Percentiles rank a stretch among this genome's conserved stretches.
Evolutionary conservation across 1,140 invertebrate genomes (phyloP).

Genomic region (Bombus pascuorum): DNA sequence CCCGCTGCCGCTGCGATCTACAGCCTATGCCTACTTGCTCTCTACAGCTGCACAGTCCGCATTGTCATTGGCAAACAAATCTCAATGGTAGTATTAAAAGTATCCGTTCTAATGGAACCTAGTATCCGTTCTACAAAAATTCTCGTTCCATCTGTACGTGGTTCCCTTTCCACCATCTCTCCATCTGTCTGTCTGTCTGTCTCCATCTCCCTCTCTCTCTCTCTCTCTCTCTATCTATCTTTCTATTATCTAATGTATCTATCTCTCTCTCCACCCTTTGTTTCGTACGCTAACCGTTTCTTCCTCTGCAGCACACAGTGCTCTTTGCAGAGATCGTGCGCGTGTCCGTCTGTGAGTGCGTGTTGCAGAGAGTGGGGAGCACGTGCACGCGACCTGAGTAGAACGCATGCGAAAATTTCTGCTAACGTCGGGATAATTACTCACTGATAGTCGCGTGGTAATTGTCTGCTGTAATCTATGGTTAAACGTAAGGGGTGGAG

Average conservation of each 20-base stretch:
- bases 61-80: constrained; percentile 80
- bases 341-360: no score
- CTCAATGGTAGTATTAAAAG: constrained; percentile 78
- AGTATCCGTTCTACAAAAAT: constrained; percentile 69
- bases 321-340: no score
- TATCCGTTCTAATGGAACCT: constrained; percentile 77
- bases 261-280: constrained; percentile 21
- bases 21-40: constrained; percentile 22
- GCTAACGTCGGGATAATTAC: constrained; percentile 51
- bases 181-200: constrained; percentile 2
- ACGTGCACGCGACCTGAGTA: not conserved
- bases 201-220: not conserved
- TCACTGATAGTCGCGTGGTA: constrained; percentile 42
- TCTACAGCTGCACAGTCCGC: constrained; percentile 66
- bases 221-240: no score
- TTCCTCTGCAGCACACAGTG: constrained; percentile 35
- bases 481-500: constrained; percentile 17
- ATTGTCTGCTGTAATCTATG: constrained; percentile 49
- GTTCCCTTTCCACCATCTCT: not conserved
- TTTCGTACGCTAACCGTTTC: constrained; percentile 26
- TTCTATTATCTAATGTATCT: no score
- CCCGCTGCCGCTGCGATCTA: constrained; percentile 21
- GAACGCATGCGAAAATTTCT: constrained; percentile 48
- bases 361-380: not conserved
- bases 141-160: constrained; percentile 45